Base-by-base conservation (phyloP, 2,888 invertebrate species). In the Tipula confusa region DNA sequence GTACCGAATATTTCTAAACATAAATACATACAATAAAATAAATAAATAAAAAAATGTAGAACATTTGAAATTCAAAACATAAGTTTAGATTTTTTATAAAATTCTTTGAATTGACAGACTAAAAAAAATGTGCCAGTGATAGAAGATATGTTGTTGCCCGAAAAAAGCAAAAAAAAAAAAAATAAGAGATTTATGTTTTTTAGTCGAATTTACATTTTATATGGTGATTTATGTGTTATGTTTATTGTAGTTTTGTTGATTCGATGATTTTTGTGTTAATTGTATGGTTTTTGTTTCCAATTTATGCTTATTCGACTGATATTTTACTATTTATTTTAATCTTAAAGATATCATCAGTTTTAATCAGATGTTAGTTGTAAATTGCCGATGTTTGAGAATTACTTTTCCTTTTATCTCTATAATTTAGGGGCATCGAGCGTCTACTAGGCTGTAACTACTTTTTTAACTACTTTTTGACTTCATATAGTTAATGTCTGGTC, bases 1-100 rank as follows among this genome's bases (percentile, higher is more conserved):
- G 64, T 64, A 24, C 64, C 18, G 64, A 64, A 64, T 64, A 64
- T 64, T 64, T 64, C 64, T 64, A 64, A 64, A 64, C 64, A 64
- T 24, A 64, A 24, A 64, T 64, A n/a, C n/a, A n/a, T n/a, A n/a
- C n/a, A 43, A 43, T 6, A 43, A 5, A 43, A 43, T 15, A 43
- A 43, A 43, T 15, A 64, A 64, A 24, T 24, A 64, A 24, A 24
- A 6, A 64, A 7, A 64, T 64, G 64, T 64, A 24, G 3, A 64
- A 15, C 15, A 64, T 64, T 64, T 64, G 64, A 64, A 64, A 24
- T 64, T 64, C 64, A 64, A 64, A 64, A 64, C 64, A 64, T 64
- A 64, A 64, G 64, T 64, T 64, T 64, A 18, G 64, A 64, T 24
- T 64, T 36, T 64, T 64, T 64, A n/a, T 18, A 24, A 9, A 64